Evolutionary conservation across 2,888 invertebrate species (phyloP), one percentile per base, ranked within the genome.

Genomic region (Himalopsyche tibetana): DNA sequence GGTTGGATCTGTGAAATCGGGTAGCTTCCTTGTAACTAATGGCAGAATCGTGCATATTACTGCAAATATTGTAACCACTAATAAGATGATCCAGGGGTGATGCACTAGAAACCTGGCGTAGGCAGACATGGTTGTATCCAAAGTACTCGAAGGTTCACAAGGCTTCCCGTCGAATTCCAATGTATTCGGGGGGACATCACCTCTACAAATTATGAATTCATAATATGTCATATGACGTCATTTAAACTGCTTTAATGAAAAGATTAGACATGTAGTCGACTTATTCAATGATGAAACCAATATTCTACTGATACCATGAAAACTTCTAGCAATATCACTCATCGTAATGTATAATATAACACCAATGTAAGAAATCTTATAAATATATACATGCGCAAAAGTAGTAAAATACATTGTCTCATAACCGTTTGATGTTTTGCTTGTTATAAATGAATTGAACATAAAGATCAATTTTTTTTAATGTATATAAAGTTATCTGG

Each of bases 1-100:
- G 90, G 97, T 95, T 40, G 98, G 98, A 91, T 98, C 97, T 89
- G 95, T 95, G 92, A 98, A 98, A 91, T 96, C 95, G 56, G 98
- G 98, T 84, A 95, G 92, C 83, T 94, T 93, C 89, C 94, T 94
- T 38, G 94, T 92, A 87, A 92, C 89, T 79, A 93, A 89, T 3
- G 93, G 93, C 84, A 93, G 91, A 82, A 93, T 90, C 85, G 93
- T 92, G 19, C 93, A 91, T 88, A 91, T 89, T 63, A 92, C 92
- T 84, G 92, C 92, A 88, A 93, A 90, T 86, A 91, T 90, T 90
- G 91, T 91, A 90, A 93, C 90, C 88, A 90, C 90, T 88, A 92
- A 91, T 89, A 93, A 90, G 89, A 92, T 90, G 87, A 93, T 89
- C 90, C 92, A 93, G 89, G 93, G 92, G 90, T 92, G 92, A 88